Evolutionary conservation across 2,113 vertebrate genomes (phyloP).

Genomic region (Ceyx cyanopectus): DNA sequence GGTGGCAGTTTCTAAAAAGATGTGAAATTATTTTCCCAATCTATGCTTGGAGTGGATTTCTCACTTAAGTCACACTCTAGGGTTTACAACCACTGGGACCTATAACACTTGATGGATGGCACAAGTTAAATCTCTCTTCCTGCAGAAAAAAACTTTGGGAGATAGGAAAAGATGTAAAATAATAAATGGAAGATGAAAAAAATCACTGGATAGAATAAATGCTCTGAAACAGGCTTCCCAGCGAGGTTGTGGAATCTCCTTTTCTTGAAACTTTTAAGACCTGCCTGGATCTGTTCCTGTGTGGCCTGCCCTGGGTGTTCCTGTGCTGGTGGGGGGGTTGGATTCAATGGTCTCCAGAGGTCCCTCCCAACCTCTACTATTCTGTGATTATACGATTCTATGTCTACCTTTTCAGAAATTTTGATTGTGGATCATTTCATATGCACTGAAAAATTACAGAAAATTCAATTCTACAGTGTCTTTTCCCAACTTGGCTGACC

Average conservation of each 20-base stretch:
- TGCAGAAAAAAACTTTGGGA: not conserved
- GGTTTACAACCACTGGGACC: constrained; percentile 3
- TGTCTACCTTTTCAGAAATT: not conserved
- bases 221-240: too few species aligned
- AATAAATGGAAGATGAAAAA: not conserved
- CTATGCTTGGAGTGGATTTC: constrained; percentile 2
- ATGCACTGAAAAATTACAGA: not conserved
- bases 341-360: too few species aligned
- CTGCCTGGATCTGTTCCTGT: too few species aligned
- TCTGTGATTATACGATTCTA: too few species aligned
- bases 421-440: not conserved
- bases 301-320: too few species aligned
- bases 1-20: not conserved
- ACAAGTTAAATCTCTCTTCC: not conserved
- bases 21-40: constrained; percentile 4
- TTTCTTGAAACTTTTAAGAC: too few species aligned
- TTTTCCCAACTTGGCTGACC: not conserved
- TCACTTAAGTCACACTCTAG: not conserved
- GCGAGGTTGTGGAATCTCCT: too few species aligned
- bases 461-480: not conserved
- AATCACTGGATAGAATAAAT: not conserved
- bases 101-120: not conserved
- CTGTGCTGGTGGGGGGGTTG: too few species aligned
- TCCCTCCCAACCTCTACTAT: too few species aligned
- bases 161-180: not conserved